Evolutionary conservation across 2,797 vertebrate species (phyloP), one percentile per base, ranked within the genome.

Genomic region (Zenarchopterus dispar): DNA sequence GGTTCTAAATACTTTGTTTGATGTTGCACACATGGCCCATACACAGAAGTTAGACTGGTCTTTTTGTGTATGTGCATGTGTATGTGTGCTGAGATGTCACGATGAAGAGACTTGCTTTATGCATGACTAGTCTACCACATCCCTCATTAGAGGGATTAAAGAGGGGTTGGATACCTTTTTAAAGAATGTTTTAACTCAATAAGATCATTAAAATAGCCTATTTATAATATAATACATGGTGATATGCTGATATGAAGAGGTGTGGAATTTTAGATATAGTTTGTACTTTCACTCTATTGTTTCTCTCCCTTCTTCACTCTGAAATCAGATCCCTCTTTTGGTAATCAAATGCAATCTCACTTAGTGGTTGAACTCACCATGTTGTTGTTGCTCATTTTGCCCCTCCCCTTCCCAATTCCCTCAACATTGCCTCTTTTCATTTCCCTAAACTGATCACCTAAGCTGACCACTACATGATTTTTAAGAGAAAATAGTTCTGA

Each of bases 1-100:
- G 67, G 76, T 77, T 87, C 77, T 83, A 88, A 91, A 78, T n/a
- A 68, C 63, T 87, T 64, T 72, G 75, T 88, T 88, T 91, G 79
- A 88, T 60, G 74, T 49, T 15, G 50, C 39, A 73, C 78, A 78
- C 65, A 77, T 46, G 52, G 70, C 47, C 54, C 15, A 21, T 16
- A 44, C 44, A 66, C 63, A 15, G 56, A 81, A 82, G 81, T 89
- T 81, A 88, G 56, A n/a, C 36, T 56, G 50, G 53, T 62, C 57
- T 87, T 86, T 87, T 61, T 78, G 70, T 78, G 36, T 59, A 52
- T 74, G 75, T 75, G 69, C 66, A 61, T 75, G 84, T 78, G 62
- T 33, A 50, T 58, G 58, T 77, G 73, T 19, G 31, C n/a, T 45
- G 42, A 17, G n/a, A 45, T 18, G 42, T 18, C 15, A 17, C 17